Evolutionary conservation across 2,113 vertebrate genomes (phyloP).

Genomic region (Lepus timidus): DNA sequence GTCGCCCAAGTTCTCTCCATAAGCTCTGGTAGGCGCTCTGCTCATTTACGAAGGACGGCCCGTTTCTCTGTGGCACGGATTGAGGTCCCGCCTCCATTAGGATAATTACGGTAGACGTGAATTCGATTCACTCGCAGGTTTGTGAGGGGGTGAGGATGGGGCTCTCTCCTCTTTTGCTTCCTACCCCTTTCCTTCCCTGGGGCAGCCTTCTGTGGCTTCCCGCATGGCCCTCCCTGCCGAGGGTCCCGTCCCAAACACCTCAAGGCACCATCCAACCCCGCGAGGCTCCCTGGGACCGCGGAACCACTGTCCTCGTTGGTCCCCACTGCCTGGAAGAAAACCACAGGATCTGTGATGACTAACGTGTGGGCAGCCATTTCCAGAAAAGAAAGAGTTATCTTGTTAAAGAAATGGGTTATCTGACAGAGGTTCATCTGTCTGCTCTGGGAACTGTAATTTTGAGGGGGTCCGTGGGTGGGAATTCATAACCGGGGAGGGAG

Average conservation of each 20-base stretch:
- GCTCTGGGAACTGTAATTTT: accelerated
- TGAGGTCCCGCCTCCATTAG: accelerated
- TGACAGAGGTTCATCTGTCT: background rate
- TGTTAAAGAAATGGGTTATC: background rate
- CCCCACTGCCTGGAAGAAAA: background rate
- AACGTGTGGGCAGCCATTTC: accelerated
- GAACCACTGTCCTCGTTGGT: background rate
- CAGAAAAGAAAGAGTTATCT: background rate
- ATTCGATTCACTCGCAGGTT: accelerated
- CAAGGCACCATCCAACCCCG: background rate
- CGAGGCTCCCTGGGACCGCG: accelerated
- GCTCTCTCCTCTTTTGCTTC: accelerated
- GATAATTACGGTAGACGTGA: accelerated
- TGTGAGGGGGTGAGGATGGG: accelerated
- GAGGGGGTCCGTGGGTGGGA: background rate
- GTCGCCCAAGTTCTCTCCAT: background rate
- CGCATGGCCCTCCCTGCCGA: accelerated
- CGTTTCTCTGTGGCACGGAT: accelerated
- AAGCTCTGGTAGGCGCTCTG: accelerated
- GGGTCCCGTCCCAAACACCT: accelerated
- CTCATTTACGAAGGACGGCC: accelerated
- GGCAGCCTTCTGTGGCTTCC: accelerated
- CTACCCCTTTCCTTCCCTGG: accelerated
- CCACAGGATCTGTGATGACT: background rate
- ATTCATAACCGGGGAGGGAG: accelerated